Base-by-base conservation (phyloP, 2,113 vertebrate species). In the Cavia aperea region DNA sequence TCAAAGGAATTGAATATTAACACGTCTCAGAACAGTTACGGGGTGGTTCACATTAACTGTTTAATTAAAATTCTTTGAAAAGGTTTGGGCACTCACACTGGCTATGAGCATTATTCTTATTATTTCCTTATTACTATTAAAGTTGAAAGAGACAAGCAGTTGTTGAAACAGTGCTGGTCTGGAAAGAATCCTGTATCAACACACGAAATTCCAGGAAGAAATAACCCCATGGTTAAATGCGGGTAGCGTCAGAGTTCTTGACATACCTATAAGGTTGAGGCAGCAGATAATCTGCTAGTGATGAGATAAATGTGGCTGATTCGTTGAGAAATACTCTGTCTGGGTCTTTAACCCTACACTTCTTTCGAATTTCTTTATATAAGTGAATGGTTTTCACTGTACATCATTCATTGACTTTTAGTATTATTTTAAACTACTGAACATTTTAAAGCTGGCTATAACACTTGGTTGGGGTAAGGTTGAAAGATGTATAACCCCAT, bases 151-250 rank as follows among this genome's bases (percentile, higher is more conserved):
- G 87, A n/a, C 70, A 90, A 96, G 95, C 15, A 46, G 3, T 87
- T 96, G 62, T 84, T 93, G 33, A 75, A 90, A 86, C 0, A 0
- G 39, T 84, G 70, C 33, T 78, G 81, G 95, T 43, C 81, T 96
- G 89, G 94, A 92, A 86, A 94, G 39, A 19, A 15, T 88, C 93
- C 95, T 95, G 18, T 95, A 89, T 86, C 90, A 95, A 92, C 43
- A 93, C 26, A 51, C 83, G 72, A 91, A 75, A 82, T 87, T 91
- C 92, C 43, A 29, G 60, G 72, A 93, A 91, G 88, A 68, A 95
- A 94, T 12, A 60, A 75, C 93, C 51, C 8, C 46, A 58, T 86
- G 90, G 91, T 90, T 81, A 75, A 81, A 79, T 94, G 23, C 81
- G 91, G 58, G 92, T 91, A 88, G 92, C 81, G 92, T 70, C 86